Conservation (phyloP, 2,888 invertebrate genomes). For the Panzeria rudis region DNA sequence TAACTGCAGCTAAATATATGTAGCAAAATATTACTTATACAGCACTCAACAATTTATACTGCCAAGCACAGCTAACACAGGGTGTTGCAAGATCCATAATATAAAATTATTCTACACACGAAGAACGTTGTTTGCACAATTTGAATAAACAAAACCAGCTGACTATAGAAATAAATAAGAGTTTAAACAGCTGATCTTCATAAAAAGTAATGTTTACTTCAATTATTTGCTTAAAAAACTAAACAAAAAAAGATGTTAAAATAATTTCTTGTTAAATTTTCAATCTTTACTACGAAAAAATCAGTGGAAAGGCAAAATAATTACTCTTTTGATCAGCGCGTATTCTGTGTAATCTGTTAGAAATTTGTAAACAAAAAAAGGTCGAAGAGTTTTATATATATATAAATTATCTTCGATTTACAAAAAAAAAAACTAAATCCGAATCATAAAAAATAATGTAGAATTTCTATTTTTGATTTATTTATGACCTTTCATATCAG, state of each 20-base stretch:
- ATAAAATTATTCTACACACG: not conserved
- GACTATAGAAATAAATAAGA: conserved; percentile 17
- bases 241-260: not conserved
- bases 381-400: not conserved
- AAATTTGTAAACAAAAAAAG: not conserved
- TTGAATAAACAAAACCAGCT: conserved; percentile 25
- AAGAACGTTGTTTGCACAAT: not conserved
- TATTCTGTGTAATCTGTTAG: conserved; percentile 10
- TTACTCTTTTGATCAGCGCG: not conserved
- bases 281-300: not conserved
- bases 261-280: not conserved
- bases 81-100: not conserved
- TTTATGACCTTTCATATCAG: conserved; percentile 16
- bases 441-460: conserved; percentile 33
- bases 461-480: not conserved
- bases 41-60: not conserved
- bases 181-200: conserved; percentile 62
- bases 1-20: not conserved
- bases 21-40: not conserved
- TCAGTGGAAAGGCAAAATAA: not conserved
- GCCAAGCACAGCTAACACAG: not conserved
- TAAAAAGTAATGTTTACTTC: not conserved
- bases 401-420: not conserved
- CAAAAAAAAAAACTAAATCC: conserved; percentile 22
- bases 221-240: conserved; percentile 3